These are phyloP conservation scores for Hemitrygon akajei DNA, from an alignment of 2,797 vertebrate species.

Conservation along the genomic window DNA sequence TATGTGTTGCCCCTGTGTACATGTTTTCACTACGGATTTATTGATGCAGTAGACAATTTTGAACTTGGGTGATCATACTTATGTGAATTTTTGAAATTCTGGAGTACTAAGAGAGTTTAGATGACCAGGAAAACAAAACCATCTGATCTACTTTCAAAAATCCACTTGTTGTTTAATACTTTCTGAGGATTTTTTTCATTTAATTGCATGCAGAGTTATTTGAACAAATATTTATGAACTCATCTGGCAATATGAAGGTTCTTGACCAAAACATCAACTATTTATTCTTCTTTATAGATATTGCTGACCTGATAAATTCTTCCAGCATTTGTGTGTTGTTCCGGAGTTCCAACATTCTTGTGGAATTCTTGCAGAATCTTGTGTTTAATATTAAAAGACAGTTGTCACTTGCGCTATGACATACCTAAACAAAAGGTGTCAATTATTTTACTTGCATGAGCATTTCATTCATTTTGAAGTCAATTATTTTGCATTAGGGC, in stretches of 20 bases:
- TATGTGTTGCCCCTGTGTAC: background rate
- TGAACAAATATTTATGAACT: background rate
- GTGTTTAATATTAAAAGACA: background rate
- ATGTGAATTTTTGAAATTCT: too few relatives aligned
- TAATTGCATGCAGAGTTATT: background rate
- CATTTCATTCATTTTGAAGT: background rate
- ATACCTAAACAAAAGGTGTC: background rate
- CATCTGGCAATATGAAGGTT: background rate
- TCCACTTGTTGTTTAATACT: background rate
- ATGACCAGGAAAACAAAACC: background rate
- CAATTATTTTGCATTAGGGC: background rate
- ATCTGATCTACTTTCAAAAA: background rate
- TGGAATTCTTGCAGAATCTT: too few relatives aligned
- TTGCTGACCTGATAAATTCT: too few relatives aligned
- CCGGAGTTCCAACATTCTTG: too few relatives aligned
- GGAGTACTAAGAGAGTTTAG: background rate
- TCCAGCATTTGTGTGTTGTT: too few relatives aligned
- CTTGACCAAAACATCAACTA: too few relatives aligned
- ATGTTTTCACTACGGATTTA: background rate
- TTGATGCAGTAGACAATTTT: background rate
- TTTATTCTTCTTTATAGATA: too few relatives aligned
- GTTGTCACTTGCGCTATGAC: background rate
- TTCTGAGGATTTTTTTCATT: background rate
- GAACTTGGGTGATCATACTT: background rate
- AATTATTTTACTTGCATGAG: background rate